A percentile compares a stretch with the other conserved stretches of the same genome.
Evolutionary conservation across 2,888 invertebrate genomes (phyloP).

Genomic region (Spialia ferax): DNA sequence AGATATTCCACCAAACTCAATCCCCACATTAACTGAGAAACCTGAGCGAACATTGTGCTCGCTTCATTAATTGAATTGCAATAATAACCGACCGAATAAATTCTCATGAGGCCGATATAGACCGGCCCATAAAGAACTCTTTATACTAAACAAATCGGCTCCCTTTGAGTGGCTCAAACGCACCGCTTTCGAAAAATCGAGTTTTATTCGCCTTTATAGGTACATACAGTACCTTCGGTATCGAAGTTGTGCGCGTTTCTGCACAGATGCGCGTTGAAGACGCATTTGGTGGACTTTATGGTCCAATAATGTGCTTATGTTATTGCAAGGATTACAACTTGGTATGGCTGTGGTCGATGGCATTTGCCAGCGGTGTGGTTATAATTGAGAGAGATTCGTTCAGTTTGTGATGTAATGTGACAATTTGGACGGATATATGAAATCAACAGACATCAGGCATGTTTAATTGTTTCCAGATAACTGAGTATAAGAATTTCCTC

Average conservation of each 20-base stretch:
- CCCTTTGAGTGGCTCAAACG: constrained; percentile 78
- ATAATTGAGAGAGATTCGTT: not conserved
- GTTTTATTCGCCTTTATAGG: constrained; percentile 72
- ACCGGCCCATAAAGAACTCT: constrained; percentile 74
- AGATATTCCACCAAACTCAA: constrained; percentile 52
- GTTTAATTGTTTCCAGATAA: not conserved
- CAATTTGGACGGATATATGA: not conserved
- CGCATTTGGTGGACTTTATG: constrained; percentile 26
- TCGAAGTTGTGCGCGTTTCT: constrained; percentile 47
- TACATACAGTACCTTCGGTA: constrained; percentile 55
- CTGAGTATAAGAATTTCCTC: not conserved
- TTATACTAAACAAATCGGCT: constrained; percentile 85
- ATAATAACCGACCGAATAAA: constrained; percentile 80
- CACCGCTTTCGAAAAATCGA: constrained; percentile 65
- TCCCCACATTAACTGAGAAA: constrained; percentile 59
- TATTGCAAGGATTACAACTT: constrained; percentile 18
- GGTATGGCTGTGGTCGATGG: not conserved
- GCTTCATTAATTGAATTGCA: constrained; percentile 81
- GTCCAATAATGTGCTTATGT: constrained; percentile 27
- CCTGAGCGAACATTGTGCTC: constrained; percentile 69
- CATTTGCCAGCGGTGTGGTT: not conserved
- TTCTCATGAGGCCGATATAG: constrained; percentile 74
- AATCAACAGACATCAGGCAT: too few relatives aligned
- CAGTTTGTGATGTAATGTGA: not conserved
- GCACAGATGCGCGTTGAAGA: constrained; percentile 52